phyloP scores from a whole-genome alignment of 2,797 vertebrate genomes.

The Sebastes steindachneri region DNA sequence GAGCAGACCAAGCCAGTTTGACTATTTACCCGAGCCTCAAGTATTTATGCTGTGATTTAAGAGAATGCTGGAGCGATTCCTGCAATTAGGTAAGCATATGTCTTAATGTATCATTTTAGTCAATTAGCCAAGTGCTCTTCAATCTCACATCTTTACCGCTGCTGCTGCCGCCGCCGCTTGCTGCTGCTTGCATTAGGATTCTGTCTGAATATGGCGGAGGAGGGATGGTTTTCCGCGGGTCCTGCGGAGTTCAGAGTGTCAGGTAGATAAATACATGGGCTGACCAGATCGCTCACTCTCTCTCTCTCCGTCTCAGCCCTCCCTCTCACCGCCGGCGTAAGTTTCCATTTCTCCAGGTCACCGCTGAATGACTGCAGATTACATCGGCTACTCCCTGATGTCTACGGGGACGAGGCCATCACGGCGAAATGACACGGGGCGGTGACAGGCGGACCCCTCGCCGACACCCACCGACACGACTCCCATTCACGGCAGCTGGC shows the following conservation, averaged over 20 bases:
- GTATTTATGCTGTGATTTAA: slow-evolving; percentile 55
- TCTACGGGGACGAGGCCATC: slow-evolving; percentile 69
- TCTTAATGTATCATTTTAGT: slow-evolving; percentile 58
- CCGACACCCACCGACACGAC: slow-evolving; percentile 64
- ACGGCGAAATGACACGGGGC: slow-evolving; percentile 70
- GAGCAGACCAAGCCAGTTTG: slow-evolving; percentile 32
- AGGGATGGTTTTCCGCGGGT: slow-evolving; percentile 22
- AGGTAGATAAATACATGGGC: slow-evolving; percentile 68
- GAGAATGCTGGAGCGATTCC: slow-evolving; percentile 35
- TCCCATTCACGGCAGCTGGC: slow-evolving; percentile 70
- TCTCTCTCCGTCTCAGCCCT: slow-evolving; percentile 22
- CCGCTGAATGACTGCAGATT: slow-evolving; percentile 73
- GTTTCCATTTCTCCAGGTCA: slow-evolving; percentile 76
- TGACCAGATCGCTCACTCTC: slow-evolving; percentile 50
- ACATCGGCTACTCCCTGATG: slow-evolving; percentile 66
- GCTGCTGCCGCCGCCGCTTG: background rate
- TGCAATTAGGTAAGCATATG: slow-evolving; percentile 39
- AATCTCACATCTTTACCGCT: background rate
- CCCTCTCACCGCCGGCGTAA: slow-evolving; percentile 1
- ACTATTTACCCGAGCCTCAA: slow-evolving; percentile 48
- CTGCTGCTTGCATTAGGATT: slow-evolving; percentile 1
- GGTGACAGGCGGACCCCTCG: slow-evolving; percentile 61
- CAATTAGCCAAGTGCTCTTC: slow-evolving; percentile 54
- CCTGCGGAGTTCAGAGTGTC: slow-evolving; percentile 54
- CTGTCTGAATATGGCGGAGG: background rate